Evolutionary conservation across 2,113 vertebrate genomes (phyloP), one percentile per base, ranked within the genome.

Genomic region (Nanorana parkeri): DNA sequence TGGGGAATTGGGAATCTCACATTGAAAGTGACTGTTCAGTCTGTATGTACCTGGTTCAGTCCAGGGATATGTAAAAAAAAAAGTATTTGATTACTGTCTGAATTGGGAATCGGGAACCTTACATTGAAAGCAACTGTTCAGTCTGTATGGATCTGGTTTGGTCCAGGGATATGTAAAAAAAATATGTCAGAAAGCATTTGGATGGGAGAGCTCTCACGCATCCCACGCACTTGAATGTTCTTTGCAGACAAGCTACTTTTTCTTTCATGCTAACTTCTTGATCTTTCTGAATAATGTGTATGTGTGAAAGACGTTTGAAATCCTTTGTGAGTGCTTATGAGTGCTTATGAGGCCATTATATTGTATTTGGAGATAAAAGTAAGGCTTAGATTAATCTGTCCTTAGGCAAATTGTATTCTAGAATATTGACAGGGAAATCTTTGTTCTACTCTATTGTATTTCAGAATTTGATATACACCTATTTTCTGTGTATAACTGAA

Each of bases 351-450:
- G 52, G 68, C 58, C 68, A 65, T 65, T 73, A 52, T 73, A 55
- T 65, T 81, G 73, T 54, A 81, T 73, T 36, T 81, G 60, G 79
- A 73, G 79, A 65, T 81, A 81, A 81, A 13, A 65, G 54, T 8
- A 64, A 28, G 41, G 20, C 24, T 65, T 52, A 29, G 58, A 54
- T 65, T 73, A 81, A 73, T 81, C 68, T 71, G 23, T 81, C 78
- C 68, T 73, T 21, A 73, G 60, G 68, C 79, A 55, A 47, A 69
- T 80, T 65, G 54, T 41, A 63, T 47, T 55, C 68, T 73, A 51
- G 58, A 23, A 24, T 77, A 73, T 73, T 73, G 79, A 81, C 79
- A 81, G 36, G 68, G 23, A 81, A 54, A 65, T 81, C 47, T 72
- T 71, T 60, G 29, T 54, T 64, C 68, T 73, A 64, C 55, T 56